Percentiles rank a stretch among this genome's conserved stretches.
Evolutionary conservation across 2,888 invertebrate species (phyloP).

Genomic region (Euspilapteryx auroguttella): DNA sequence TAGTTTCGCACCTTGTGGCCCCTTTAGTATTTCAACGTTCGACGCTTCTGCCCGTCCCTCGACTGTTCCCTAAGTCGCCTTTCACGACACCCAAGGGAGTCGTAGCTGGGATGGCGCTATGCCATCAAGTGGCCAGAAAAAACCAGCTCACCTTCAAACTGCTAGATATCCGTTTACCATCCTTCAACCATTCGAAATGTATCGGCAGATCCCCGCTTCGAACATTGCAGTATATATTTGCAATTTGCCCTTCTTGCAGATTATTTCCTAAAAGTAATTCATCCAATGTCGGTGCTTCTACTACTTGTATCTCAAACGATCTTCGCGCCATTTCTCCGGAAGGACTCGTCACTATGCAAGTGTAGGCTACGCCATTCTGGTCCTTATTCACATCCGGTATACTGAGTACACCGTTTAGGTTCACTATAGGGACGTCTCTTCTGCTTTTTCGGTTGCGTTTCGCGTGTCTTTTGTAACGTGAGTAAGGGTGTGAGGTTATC

Average conservation of each 20-base stretch:
- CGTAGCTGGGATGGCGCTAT: too few relatives aligned
- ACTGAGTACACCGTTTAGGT: constrained; percentile 58
- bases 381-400: constrained; percentile 64
- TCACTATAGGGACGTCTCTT: constrained; percentile 29
- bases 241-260: constrained; percentile 80
- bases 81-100: too few relatives aligned
- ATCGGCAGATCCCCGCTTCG: constrained; percentile 71
- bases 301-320: constrained; percentile 57
- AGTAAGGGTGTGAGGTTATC: constrained; percentile 30
- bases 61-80: too few relatives aligned
- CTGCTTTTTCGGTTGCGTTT: constrained; percentile 18
- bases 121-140: background rate
- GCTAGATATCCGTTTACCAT: constrained; percentile 64
- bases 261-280: constrained; percentile 79
- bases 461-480: constrained; percentile 27
- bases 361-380: constrained; percentile 75
- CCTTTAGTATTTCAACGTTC: too few relatives aligned
- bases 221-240: constrained; percentile 81
- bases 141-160: constrained; percentile 57
- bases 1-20: too few relatives aligned
- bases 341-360: constrained; percentile 75
- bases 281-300: constrained; percentile 78
- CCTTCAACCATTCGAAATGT: constrained; percentile 71
- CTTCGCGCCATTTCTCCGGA: constrained; percentile 69
- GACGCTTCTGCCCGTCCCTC: too few relatives aligned